phyloP scores from a whole-genome alignment of 2,888 invertebrate species.

The Zele albiditarsus region DNA sequence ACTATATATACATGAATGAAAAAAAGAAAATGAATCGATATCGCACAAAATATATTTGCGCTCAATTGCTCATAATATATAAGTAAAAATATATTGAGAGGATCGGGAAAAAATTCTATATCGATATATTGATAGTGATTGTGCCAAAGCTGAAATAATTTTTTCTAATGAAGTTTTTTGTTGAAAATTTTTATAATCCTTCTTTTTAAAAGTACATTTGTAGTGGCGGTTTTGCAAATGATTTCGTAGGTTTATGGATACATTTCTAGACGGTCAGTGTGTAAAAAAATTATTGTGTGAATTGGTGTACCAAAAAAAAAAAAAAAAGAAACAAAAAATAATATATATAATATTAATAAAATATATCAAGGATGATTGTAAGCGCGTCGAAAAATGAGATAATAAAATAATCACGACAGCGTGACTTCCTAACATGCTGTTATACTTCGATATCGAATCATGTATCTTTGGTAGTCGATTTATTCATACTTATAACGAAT shows the following conservation, averaged over 20 bases:
- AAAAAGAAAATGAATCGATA: background rate
- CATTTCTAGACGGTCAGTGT: background rate
- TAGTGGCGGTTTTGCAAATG: background rate
- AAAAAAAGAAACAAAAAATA: background rate
- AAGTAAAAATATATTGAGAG: conserved; percentile 6
- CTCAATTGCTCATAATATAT: conserved; percentile 30
- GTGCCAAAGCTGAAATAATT: conserved; percentile 30
- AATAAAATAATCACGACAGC: background rate
- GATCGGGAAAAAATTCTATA: background rate
- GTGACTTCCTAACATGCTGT: background rate
- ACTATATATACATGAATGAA: background rate
- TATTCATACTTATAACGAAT: background rate
- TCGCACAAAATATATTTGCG: conserved; percentile 16
- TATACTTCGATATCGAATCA: background rate
- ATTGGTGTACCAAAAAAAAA: background rate
- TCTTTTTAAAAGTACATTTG: background rate
- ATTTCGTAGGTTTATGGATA: background rate
- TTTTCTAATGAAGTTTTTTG: background rate
- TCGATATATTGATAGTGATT: conserved; percentile 23
- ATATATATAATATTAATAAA: background rate
- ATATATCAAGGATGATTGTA: background rate
- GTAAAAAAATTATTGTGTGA: background rate
- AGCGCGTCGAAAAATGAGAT: background rate
- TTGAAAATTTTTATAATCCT: background rate
- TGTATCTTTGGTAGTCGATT: background rate